Percentiles rank a stretch among this genome's conserved stretches.
Evolutionary conservation across 1,140 invertebrate species (phyloP).

Genomic region (Drosophila setifemur): DNA sequence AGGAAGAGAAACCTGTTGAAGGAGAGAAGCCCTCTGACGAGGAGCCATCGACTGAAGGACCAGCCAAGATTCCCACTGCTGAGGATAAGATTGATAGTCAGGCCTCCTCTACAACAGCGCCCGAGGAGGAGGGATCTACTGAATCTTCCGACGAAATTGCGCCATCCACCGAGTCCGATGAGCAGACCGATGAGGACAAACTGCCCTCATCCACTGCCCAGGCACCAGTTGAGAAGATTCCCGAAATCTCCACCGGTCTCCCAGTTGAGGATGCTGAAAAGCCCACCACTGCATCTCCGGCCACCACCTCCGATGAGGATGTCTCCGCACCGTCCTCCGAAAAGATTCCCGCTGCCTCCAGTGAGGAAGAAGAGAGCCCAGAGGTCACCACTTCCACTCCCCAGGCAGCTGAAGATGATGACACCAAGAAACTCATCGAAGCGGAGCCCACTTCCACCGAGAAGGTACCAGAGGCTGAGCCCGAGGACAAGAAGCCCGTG

Average conservation of each 20-base stretch:
- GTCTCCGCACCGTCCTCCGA: constrained; percentile 20
- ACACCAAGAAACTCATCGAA: constrained; percentile 12
- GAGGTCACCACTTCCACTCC: constrained; percentile 28
- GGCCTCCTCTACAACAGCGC: neutral
- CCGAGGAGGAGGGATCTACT: constrained; percentile 14
- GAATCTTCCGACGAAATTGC: constrained; percentile 24
- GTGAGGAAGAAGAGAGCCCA: constrained; percentile 22
- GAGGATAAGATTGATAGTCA: constrained; percentile 7
- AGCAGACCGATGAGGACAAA: constrained; percentile 16
- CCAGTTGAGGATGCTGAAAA: constrained; percentile 22
- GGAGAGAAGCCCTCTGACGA: constrained; percentile 1
- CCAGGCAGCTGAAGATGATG: constrained; percentile 2
- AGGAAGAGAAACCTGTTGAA: neutral
- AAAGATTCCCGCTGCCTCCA: constrained; percentile 17
- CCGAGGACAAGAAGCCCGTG: constrained; percentile 23
- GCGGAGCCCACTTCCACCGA: constrained; percentile 6
- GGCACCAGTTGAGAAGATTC: constrained; percentile 15
- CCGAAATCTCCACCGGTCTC: constrained; percentile 15
- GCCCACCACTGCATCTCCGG: constrained; percentile 25
- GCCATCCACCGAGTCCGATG: constrained; percentile 12
- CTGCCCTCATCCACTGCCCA: constrained; percentile 12
- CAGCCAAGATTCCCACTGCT: constrained; percentile 1
- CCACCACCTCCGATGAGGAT: neutral
- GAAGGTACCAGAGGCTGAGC: constrained; percentile 1
- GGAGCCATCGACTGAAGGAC: neutral